These are phyloP conservation scores for Cephus pulcher DNA, from an alignment of 2,888 invertebrate species.

Conservation along the genomic window DNA sequence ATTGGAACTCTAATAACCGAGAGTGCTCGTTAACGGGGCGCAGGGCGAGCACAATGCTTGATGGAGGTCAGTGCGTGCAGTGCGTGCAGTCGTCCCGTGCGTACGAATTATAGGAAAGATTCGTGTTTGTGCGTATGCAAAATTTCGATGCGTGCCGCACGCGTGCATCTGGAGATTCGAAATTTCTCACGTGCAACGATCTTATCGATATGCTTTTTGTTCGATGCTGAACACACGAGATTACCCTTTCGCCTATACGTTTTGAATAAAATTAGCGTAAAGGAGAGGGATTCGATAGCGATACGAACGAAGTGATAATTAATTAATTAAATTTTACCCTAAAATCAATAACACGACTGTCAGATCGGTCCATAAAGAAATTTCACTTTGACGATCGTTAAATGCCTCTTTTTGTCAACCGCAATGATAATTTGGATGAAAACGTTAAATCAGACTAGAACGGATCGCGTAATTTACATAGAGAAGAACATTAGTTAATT, in stretches of 20 bases:
- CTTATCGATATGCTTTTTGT: not conserved
- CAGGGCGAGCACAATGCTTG: conserved; percentile 27
- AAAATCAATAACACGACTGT: not conserved
- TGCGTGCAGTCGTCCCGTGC: not conserved
- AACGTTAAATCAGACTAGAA: conserved; percentile 26
- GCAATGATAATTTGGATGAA: not conserved
- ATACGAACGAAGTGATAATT: too few relatives aligned
- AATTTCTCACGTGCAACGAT: not conserved
- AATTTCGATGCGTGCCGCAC: not conserved
- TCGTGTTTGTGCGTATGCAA: not conserved
- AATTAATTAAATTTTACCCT: not conserved
- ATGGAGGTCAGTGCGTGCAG: conserved; percentile 46
- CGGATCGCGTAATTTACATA: conserved; percentile 55
- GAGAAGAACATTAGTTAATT: conserved; percentile 66
- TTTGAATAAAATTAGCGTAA: conserved; percentile 4
- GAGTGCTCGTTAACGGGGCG: conserved; percentile 38
- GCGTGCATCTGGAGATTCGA: not conserved
- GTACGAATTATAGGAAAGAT: conserved; percentile 14
- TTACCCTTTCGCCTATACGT: not conserved
- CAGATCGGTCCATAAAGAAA: too few relatives aligned
- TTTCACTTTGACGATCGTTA: not conserved
- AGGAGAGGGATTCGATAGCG: not conserved
- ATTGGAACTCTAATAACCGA: conserved; percentile 58
- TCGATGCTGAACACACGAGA: not conserved
- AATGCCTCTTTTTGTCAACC: not conserved